phyloP scores from a whole-genome alignment of 2,113 vertebrate genomes.

The Rhinopithecus roxellana region DNA sequence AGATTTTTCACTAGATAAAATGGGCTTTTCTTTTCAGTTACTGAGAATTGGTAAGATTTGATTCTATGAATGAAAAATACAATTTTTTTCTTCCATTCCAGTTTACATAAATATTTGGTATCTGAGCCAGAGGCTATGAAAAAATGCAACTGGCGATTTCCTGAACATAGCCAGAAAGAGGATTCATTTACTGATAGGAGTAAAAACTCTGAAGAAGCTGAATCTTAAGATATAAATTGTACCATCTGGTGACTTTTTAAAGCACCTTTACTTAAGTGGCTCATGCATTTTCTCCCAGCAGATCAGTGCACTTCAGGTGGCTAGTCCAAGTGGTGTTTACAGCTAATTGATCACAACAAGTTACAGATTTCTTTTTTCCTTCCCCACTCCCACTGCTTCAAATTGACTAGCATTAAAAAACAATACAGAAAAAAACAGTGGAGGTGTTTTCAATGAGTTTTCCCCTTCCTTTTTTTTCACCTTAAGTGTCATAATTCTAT shows the following conservation, averaged over 20 bases:
- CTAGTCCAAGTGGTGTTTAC: too few relatives aligned
- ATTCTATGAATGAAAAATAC: not conserved
- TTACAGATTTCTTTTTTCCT: too few relatives aligned
- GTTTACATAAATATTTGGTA: not conserved
- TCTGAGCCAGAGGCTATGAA: not conserved
- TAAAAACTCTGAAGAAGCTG: not conserved
- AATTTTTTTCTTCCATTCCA: not conserved
- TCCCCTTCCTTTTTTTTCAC: not conserved
- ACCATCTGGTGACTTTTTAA: not conserved
- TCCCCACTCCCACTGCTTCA: too few relatives aligned
- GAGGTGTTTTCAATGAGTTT: not conserved
- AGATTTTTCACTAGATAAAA: not conserved
- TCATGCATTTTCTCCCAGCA: not conserved
- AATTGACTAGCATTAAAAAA: too few relatives aligned
- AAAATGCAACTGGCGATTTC: not conserved
- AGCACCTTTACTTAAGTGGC: not conserved
- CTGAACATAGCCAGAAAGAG: not conserved
- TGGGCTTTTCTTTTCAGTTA: not conserved
- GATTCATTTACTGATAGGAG: not conserved
- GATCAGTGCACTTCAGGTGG: not conserved
- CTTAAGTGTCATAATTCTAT: not conserved
- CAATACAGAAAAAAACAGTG: not conserved
- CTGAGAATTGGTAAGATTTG: slow-evolving; percentile 30
- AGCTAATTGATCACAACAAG: too few relatives aligned
- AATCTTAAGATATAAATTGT: not conserved